These are phyloP conservation scores for Myotis lucifugus DNA, from an alignment of 2,113 vertebrate genomes.

Conservation along the genomic window DNA sequence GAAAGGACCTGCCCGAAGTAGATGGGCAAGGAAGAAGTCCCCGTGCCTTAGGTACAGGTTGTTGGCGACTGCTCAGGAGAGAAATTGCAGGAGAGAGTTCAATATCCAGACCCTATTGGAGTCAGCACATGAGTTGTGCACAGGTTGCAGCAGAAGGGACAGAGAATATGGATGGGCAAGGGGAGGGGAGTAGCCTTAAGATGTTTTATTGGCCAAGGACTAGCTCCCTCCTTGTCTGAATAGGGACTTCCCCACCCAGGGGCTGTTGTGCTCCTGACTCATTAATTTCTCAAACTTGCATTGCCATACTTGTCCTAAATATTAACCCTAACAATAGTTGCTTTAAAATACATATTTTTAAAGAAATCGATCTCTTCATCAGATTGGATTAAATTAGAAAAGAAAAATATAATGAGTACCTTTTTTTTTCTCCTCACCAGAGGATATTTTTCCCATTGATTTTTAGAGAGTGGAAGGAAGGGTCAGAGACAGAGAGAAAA, in stretches of 20 bases:
- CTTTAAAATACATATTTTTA: background rate
- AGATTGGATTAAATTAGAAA: background rate
- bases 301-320: background rate
- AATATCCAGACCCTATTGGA: background rate
- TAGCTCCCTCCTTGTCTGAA: background rate
- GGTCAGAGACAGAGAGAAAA: too few relatives aligned
- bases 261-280: background rate
- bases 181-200: too few relatives aligned
- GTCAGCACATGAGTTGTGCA: background rate
- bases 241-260: background rate
- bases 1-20: background rate
- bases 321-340: background rate
- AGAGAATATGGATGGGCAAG: fast-evolving
- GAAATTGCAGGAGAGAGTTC: background rate
- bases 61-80: background rate
- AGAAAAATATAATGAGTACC: background rate
- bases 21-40: background rate
- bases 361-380: background rate
- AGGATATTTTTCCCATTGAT: too few relatives aligned
- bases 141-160: background rate
- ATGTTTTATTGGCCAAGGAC: background rate
- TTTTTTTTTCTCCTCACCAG: too few relatives aligned
- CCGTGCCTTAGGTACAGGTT: background rate
- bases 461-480: too few relatives aligned
- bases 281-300: background rate